Evolutionary conservation across 2,797 vertebrate species (phyloP).

Genomic region (Sebastes alutus): DNA sequence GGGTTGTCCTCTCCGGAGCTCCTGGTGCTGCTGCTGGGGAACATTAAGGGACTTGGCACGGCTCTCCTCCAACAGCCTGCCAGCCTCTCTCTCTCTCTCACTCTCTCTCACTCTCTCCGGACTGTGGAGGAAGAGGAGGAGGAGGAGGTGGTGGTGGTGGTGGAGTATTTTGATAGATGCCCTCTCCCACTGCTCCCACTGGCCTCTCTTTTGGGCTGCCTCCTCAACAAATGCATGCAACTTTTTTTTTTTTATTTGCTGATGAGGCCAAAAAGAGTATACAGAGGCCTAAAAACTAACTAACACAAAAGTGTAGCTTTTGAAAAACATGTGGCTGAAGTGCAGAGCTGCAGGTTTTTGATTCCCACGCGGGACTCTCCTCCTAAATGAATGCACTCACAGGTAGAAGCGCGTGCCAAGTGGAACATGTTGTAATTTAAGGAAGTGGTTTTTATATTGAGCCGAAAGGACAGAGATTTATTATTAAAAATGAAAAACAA

Average conservation of each 20-base stretch:
- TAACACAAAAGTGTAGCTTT: conserved; percentile 13
- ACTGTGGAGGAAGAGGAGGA: conserved; percentile 55
- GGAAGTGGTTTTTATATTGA: background rate
- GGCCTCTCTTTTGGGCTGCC: conserved; percentile 42
- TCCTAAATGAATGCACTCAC: conserved; percentile 13
- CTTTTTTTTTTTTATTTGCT: conserved; percentile 40
- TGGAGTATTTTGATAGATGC: conserved; percentile 77
- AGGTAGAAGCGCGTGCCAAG: conserved; percentile 26
- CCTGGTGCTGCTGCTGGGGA: conserved; percentile 80
- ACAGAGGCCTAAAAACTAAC: conserved; percentile 36
- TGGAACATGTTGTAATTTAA: conserved; percentile 4
- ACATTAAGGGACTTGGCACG: conserved; percentile 85
- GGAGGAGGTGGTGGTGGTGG: background rate
- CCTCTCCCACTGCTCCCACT: conserved; percentile 60
- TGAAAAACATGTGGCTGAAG: background rate
- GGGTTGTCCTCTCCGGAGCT: conserved; percentile 82
- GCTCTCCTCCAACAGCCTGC: conserved; percentile 66
- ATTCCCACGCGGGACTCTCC: conserved; percentile 24
- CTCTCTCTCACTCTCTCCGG: conserved; percentile 54
- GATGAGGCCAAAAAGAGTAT: conserved; percentile 52
- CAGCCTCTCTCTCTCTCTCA: conserved; percentile 41
- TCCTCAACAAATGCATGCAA: conserved; percentile 35
- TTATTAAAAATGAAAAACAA: background rate
- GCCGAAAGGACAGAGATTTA: background rate
- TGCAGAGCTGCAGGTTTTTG: conserved; percentile 8